phyloP scores from a whole-genome alignment of 2,797 vertebrate species.

The Falco naumanni region DNA sequence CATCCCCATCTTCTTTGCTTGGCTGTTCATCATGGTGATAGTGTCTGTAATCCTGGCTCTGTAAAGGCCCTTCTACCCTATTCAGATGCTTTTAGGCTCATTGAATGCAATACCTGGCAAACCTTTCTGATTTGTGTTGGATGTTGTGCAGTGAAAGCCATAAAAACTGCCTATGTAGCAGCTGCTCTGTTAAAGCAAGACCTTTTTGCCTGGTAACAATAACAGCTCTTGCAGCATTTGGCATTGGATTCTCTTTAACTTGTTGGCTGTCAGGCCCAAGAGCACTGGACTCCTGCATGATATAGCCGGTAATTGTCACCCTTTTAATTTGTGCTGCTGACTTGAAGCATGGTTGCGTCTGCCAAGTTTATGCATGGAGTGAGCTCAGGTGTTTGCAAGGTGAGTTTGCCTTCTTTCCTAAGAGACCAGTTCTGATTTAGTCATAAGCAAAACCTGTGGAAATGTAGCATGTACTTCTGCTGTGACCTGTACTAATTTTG shows the following conservation, averaged over 20 bases:
- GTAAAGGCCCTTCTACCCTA: not conserved
- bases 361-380: not conserved
- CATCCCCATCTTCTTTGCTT: not conserved
- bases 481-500: constrained; percentile 16
- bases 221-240: not conserved
- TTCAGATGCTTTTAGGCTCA: constrained; percentile 14
- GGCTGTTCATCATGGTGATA: not conserved
- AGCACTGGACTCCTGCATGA: constrained; percentile 11
- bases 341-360: constrained; percentile 13
- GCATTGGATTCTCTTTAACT: not conserved
- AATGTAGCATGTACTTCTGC: not conserved
- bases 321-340: constrained; percentile 41
- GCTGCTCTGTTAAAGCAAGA: constrained; percentile 32
- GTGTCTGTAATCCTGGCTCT: not conserved
- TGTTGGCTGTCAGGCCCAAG: not conserved
- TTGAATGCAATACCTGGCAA: constrained; percentile 39
- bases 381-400: constrained; percentile 3
- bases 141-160: not conserved
- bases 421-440: not conserved
- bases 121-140: constrained; percentile 23
- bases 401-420: constrained; percentile 18
- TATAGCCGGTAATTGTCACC: not conserved
- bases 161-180: not conserved
- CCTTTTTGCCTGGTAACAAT: not conserved
- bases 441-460: not conserved